These are phyloP conservation scores for Sympetrum striolatum DNA, from an alignment of 2,888 invertebrate species.

Conservation along the genomic window DNA sequence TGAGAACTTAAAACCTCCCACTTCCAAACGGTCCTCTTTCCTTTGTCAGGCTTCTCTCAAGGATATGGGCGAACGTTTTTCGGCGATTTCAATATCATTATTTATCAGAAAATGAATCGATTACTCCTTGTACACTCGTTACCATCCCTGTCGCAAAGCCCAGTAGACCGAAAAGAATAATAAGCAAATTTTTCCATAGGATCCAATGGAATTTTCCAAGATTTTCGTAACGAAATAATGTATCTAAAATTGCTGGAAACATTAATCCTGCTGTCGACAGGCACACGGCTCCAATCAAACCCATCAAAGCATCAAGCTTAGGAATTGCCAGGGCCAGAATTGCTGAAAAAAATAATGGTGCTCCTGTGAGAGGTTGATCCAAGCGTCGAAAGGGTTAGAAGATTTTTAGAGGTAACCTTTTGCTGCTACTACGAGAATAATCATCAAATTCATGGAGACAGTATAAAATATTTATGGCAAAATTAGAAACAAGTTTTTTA, in stretches of 20 bases:
- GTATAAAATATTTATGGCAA: too few relatives aligned
- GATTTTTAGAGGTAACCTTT: too few relatives aligned
- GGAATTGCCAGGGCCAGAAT: constrained; percentile 84
- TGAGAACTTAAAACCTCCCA: too few relatives aligned
- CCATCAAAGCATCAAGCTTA: constrained; percentile 88
- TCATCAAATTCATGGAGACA: too few relatives aligned
- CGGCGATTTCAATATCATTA: not conserved
- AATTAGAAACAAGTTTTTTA: too few relatives aligned
- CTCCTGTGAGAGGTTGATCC: too few relatives aligned
- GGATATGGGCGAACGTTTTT: not conserved
- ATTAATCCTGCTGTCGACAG: constrained; percentile 90
- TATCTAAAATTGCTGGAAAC: constrained; percentile 88
- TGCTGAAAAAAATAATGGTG: constrained; percentile 58
- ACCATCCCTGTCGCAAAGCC: constrained; percentile 82
- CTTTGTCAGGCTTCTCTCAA: too few relatives aligned
- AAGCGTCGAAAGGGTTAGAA: too few relatives aligned
- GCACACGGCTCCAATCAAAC: constrained; percentile 93
- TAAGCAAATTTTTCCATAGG: constrained; percentile 75
- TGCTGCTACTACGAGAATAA: too few relatives aligned
- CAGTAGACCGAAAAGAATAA: constrained; percentile 76
- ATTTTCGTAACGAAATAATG: constrained; percentile 84
- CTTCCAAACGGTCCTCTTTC: too few relatives aligned
- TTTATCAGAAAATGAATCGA: constrained; percentile 50
- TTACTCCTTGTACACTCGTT: constrained; percentile 78
- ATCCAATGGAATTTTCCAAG: constrained; percentile 64